Evolutionary conservation across 2,797 vertebrate genomes (phyloP), one percentile per base, ranked within the genome.

Genomic region (Halcyon badia): DNA sequence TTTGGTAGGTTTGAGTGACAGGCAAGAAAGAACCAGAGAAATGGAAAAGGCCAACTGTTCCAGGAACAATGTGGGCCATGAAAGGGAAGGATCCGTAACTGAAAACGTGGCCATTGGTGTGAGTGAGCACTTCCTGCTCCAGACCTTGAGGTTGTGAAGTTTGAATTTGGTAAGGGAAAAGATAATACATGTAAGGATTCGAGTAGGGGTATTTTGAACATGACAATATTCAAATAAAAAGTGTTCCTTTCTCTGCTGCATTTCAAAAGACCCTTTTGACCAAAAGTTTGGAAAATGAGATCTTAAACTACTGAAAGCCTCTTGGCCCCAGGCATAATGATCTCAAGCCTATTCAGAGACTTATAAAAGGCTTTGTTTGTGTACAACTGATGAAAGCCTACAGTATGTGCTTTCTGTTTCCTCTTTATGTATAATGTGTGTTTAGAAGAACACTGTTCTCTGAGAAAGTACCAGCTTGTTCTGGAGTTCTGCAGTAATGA

Each of bases 311-410:
- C 56, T 39, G 57, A 83, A 68, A 77, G 52, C 24, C 26, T 93
- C 33, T 84, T 94, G 78, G 86, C 94, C 57, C 9, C 21, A 25
- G 83, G 83, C 64, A 0, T 85, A 93, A 90, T 94, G 93, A 89
- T 96, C 68, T 91, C 49, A 84, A 90, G 68, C 39, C 41, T 92
- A 58, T 94, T 95, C 48, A 83, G 57, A 76, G 48, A 83, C 19
- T 87, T 95, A 71, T 87, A 57, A 93, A 96, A 94, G 86, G 41
- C 86, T 97, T 95, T 96, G 79, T 95, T 96, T 96, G 78, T 92
- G 86, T 92, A 89, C 64, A 80, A 11, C 14, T 94, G 83, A 93
- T 96, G 93, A 96, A 96, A 95, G 90, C 75, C 77, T 90, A 41
- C 49, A 89, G 51, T 83, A 86, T 81, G 56, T 92, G 57, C 93